Base-by-base conservation (phyloP, 2,888 invertebrate genomes). In the Cantharis rufa region DNA sequence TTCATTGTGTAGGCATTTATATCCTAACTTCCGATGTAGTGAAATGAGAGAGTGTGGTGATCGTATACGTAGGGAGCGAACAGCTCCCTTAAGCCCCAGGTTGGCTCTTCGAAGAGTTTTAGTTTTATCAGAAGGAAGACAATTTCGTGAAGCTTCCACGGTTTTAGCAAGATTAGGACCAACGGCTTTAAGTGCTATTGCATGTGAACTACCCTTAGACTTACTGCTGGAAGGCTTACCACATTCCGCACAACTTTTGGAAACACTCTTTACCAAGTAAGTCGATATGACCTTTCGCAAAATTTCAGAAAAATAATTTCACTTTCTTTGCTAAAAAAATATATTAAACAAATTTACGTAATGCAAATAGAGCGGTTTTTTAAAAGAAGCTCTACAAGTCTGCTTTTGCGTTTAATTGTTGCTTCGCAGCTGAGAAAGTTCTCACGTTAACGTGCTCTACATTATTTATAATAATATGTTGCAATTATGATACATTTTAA, bases 101-200 rank as follows among this genome's bases (percentile, higher is more conserved):
- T 90, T 93, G 79, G 93, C 93, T 15, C 85, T 93, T 69, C 89
- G 93, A 2, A 90, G 93, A 61, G 91, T 97, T 82, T 90, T 97
- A 85, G 90, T 96, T 72, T 89, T 97, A 82, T 94, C 96, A 82
- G 97, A 97, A 86, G 96, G 96, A 10, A 90, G 94, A 27, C 96
- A 96, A 88, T 97, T 95, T 87, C 90, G 95, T n/a, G 97, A 97
- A 86, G 97, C 97, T 7, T 96, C 97, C 0, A 93, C 94, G 64
- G 94, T 97, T 76, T 91, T 98, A 79, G 92, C 94, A 66, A 91
- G 95, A 64, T 89, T 97, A 15, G 95, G 95, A 4, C 92, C 94
- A 62, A 93, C 94, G 1, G 96, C 96, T 3, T 90, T 97, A 82
- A 93, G 94, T 80, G 92, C 93, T 2, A 93, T 94, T 1, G 92